Conservation (phyloP, 2,888 invertebrate species). For the Cinara cedri region DNA sequence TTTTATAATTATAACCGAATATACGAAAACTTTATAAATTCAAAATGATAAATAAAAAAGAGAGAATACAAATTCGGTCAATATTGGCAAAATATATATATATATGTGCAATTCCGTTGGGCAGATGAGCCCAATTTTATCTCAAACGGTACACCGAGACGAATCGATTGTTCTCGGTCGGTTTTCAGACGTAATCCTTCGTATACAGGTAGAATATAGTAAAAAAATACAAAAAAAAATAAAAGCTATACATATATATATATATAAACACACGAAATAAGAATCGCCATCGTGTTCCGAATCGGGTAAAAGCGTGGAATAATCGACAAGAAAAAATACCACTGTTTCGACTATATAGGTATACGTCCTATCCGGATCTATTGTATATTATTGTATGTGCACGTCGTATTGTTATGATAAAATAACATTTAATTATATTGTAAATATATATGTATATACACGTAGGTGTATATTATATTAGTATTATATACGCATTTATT, state of each 20-base stretch:
- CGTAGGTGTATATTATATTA: not conserved
- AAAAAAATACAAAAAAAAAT: slow-evolving; percentile 9
- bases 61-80: no score
- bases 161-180: slow-evolving; percentile 38
- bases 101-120: not conserved
- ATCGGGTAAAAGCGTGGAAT: slow-evolving; percentile 39
- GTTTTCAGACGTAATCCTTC: slow-evolving; percentile 28
- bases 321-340: slow-evolving; percentile 28
- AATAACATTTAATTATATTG: slow-evolving; percentile 5
- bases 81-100: no score
- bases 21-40: no score
- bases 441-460: not conserved
- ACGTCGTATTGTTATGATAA: not conserved
- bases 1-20: no score
- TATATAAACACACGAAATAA: not conserved
- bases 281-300: slow-evolving; percentile 10
- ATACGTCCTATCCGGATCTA: slow-evolving; percentile 14
- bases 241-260: no score
- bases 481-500: not conserved
- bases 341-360: no score
- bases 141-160: not conserved
- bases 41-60: no score
- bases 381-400: not conserved
- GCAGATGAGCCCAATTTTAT: slow-evolving; percentile 45
- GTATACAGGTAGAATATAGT: not conserved